A percentile compares a stretch with the other conserved stretches of the same genome.
phyloP scores from a whole-genome alignment of 2,797 vertebrate species.

The Tachyglossus aculeatus region DNA sequence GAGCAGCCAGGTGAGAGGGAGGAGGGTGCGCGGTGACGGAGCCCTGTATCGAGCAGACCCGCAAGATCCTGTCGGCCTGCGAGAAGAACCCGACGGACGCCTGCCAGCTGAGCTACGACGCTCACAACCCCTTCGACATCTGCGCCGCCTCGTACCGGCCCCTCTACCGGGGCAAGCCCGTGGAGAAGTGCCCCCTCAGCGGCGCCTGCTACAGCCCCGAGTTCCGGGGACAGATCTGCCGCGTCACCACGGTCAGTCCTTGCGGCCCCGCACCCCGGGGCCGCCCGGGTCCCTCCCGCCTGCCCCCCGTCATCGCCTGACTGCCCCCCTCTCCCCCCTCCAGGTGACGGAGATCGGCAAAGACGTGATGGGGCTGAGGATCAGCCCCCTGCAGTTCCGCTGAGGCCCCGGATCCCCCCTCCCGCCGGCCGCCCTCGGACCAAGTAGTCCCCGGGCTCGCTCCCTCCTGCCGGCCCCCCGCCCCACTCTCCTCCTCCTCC shows the following conservation, averaged over 20 bases:
- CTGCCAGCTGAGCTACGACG: constrained; percentile 94
- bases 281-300: neutral
- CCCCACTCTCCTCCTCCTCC: neutral
- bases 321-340: constrained; percentile 15
- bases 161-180: constrained; percentile 91
- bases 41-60: constrained; percentile 74
- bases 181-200: constrained; percentile 95
- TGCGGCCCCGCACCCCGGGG: neutral
- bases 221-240: constrained; percentile 94
- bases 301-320: neutral
- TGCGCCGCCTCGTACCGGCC: constrained; percentile 92
- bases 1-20: neutral
- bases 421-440: rapidly evolving
- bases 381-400: constrained; percentile 96
- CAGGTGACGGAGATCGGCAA: constrained; percentile 96
- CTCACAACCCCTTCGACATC: constrained; percentile 97
- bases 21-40: neutral
- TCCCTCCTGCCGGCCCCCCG: neutral
- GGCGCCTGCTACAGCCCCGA: constrained; percentile 93
- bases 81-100: constrained; percentile 91
- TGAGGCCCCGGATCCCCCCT: constrained; percentile 49
- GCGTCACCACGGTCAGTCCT: constrained; percentile 86
- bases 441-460: neutral
- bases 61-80: constrained; percentile 93
- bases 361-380: constrained; percentile 93